These are phyloP conservation scores for Taurulus bubalis DNA, from an alignment of 2,113 vertebrate species.

Conservation along the genomic window DNA sequence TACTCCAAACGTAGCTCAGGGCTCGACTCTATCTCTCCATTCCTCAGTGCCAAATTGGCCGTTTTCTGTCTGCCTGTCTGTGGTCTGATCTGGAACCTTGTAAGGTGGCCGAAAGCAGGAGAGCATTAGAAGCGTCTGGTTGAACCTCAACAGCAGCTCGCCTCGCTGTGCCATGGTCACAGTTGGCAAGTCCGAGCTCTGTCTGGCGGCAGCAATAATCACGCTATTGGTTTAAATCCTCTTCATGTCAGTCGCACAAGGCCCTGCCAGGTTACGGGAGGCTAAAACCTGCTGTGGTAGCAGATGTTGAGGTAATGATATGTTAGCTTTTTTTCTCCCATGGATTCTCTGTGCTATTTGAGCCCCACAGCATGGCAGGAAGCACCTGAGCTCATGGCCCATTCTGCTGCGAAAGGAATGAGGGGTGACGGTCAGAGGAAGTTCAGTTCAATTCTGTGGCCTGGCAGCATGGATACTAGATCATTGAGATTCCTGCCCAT, in stretches of 20 bases:
- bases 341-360: slow-evolving; percentile 42
- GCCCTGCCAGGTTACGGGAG: slow-evolving; percentile 56
- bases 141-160: slow-evolving; percentile 54
- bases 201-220: slow-evolving; percentile 54
- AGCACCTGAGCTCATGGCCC: slow-evolving; percentile 36
- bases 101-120: slow-evolving; percentile 45
- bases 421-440: slow-evolving; percentile 46
- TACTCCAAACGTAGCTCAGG: slow-evolving; percentile 43
- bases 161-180: slow-evolving; percentile 29
- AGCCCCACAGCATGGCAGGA: slow-evolving; percentile 33
- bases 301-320: slow-evolving; percentile 73
- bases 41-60: slow-evolving; percentile 59
- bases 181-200: slow-evolving; percentile 55
- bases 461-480: background rate
- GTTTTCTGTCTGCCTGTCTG: slow-evolving; percentile 38
- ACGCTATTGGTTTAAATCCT: slow-evolving; percentile 59
- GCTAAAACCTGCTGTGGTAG: slow-evolving; percentile 63
- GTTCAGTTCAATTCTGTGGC: slow-evolving; percentile 45
- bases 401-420: slow-evolving; percentile 39
- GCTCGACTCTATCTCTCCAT: slow-evolving; percentile 37
- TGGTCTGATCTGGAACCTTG: slow-evolving; percentile 38
- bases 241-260: slow-evolving; percentile 47
- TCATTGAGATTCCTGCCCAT: slow-evolving; percentile 43
- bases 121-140: slow-evolving; percentile 28
- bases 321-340: slow-evolving; percentile 42